These are phyloP conservation scores for Dicaeum eximium DNA, from an alignment of 2,113 vertebrate genomes.

Conservation along the genomic window DNA sequence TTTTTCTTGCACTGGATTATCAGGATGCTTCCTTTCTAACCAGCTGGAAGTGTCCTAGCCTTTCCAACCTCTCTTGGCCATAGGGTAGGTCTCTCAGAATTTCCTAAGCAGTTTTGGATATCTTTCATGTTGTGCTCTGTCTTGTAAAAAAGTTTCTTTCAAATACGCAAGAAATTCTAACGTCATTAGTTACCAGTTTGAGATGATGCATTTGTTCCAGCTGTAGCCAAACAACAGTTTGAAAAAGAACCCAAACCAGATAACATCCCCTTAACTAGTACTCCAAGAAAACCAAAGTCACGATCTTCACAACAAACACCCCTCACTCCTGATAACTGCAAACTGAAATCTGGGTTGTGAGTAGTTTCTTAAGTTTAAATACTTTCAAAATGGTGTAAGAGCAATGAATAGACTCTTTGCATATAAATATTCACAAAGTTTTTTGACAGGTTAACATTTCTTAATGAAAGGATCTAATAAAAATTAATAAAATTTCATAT, in stretches of 20 bases:
- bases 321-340: background rate
- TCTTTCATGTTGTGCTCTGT: background rate
- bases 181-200: background rate
- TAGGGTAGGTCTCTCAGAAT: background rate
- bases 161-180: background rate
- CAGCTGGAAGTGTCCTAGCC: background rate
- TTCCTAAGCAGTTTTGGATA: background rate
- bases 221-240: background rate
- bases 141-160: background rate
- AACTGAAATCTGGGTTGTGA: background rate
- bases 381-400: background rate
- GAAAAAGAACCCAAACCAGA: background rate
- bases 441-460: background rate
- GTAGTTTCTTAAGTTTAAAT: background rate
- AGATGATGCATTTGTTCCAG: background rate
- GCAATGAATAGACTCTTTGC: background rate
- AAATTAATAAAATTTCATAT: background rate
- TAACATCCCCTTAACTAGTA: background rate
- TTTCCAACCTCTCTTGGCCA: background rate
- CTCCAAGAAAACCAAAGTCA: background rate
- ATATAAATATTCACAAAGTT: background rate
- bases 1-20: background rate
- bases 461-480: background rate
- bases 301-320: accelerated
- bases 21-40: background rate